These are phyloP conservation scores for Borostomias antarcticus DNA, from an alignment of 2,797 vertebrate genomes.

Conservation along the genomic window DNA sequence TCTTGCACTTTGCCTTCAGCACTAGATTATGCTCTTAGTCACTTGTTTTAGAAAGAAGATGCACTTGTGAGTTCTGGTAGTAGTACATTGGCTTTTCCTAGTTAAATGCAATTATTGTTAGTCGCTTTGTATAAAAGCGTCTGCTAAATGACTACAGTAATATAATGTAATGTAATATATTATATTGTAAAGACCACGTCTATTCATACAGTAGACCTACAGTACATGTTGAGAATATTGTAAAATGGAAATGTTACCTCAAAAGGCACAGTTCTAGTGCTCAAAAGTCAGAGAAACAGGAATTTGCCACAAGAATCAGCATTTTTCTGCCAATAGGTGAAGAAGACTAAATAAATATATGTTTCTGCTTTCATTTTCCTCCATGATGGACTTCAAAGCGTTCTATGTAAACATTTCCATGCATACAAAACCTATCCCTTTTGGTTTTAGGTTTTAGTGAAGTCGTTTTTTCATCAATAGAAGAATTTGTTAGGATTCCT, in stretches of 20 bases:
- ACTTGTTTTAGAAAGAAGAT: too few species aligned
- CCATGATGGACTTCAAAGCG: constrained; percentile 41
- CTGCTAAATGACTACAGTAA: too few species aligned
- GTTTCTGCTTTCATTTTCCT: constrained; percentile 39
- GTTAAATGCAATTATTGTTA: too few species aligned
- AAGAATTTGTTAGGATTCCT: neutral
- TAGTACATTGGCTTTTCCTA: too few species aligned
- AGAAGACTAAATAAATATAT: constrained; percentile 56
- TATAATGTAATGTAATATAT: too few species aligned
- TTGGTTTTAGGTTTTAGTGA: constrained; percentile 51
- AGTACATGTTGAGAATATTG: neutral
- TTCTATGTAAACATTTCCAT: constrained; percentile 41
- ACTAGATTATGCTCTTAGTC: too few species aligned
- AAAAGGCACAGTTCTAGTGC: constrained; percentile 60
- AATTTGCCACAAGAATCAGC: constrained; percentile 60
- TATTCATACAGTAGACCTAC: neutral
- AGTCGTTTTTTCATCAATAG: neutral
- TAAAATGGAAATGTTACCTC: constrained; percentile 44
- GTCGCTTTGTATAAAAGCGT: too few species aligned
- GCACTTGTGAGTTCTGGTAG: too few species aligned
- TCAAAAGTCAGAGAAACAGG: constrained; percentile 45
- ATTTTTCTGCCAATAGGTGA: constrained; percentile 49
- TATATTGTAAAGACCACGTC: neutral
- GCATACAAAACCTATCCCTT: too few species aligned
- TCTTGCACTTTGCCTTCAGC: too few species aligned